phyloP scores from a whole-genome alignment of 2,888 invertebrate species.

The Dromius quadrimaculatus region DNA sequence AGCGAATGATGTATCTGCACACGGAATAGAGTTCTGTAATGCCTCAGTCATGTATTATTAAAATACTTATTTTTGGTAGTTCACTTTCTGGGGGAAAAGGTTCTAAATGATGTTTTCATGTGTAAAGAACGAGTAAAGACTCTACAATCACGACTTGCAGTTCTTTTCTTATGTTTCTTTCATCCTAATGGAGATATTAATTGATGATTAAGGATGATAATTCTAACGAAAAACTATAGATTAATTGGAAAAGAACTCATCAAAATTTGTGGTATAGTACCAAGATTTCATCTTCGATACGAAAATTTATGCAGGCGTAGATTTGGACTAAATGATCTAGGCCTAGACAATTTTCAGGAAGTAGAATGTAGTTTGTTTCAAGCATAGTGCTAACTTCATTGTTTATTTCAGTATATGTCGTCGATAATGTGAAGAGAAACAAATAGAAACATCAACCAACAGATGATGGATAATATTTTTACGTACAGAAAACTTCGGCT shows the following conservation, averaged over 20 bases:
- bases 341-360: no score
- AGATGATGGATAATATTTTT: constrained; percentile 16
- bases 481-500: constrained; percentile 8
- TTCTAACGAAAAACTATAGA: no score
- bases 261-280: background rate
- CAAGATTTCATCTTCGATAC: no score
- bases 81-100: constrained; percentile 18
- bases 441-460: constrained; percentile 32
- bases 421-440: constrained; percentile 33
- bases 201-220: no score
- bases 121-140: constrained; percentile 35
- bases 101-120: constrained; percentile 25
- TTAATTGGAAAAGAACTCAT: background rate
- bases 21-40: constrained; percentile 13
- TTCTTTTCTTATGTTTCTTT: no score
- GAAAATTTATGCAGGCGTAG: background rate
- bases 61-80: constrained; percentile 32
- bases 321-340: no score
- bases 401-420: constrained; percentile 34
- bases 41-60: constrained; percentile 30
- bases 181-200: constrained; percentile 29
- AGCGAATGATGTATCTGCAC: constrained; percentile 10
- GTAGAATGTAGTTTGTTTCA: constrained; percentile 1
- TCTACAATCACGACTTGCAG: no score
- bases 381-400: constrained; percentile 20